Conservation (phyloP, 2,797 vertebrate species). For the Ciconia nigra region DNA sequence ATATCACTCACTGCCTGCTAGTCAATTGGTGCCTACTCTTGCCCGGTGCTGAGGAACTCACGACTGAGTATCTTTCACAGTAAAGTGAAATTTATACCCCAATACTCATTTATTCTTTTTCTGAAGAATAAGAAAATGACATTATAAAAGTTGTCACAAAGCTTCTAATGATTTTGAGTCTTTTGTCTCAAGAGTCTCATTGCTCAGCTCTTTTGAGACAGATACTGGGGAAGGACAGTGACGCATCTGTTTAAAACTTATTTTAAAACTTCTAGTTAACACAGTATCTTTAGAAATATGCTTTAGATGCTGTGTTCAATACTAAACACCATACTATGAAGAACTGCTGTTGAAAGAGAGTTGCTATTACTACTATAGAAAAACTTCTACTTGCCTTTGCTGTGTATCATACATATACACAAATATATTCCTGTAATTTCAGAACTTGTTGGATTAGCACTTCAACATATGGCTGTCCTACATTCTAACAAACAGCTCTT, state of each 20-base stretch:
- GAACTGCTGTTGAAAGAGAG: neutral
- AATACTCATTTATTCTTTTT: neutral
- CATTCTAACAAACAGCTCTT: neutral
- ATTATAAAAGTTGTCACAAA: neutral
- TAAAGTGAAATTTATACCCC: neutral
- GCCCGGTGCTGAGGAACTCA: neutral
- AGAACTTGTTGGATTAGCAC: neutral
- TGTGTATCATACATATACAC: neutral
- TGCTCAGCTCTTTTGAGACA: neutral
- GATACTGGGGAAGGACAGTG: neutral
- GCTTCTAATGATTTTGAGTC: neutral
- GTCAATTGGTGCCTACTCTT: neutral
- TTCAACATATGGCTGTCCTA: neutral
- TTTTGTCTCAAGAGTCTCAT: neutral
- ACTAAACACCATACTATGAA: neutral
- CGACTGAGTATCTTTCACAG: neutral
- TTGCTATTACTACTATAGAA: neutral
- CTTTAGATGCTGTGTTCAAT: neutral
- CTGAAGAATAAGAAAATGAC: neutral
- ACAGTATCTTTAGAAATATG: rapidly evolving
- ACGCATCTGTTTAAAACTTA: neutral
- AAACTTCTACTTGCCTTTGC: neutral
- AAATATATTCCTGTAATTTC: neutral
- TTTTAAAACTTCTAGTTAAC: neutral
- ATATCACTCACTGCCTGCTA: neutral